Conservation (phyloP, 1,140 invertebrate species). For the Eriosoma lanigerum region DNA sequence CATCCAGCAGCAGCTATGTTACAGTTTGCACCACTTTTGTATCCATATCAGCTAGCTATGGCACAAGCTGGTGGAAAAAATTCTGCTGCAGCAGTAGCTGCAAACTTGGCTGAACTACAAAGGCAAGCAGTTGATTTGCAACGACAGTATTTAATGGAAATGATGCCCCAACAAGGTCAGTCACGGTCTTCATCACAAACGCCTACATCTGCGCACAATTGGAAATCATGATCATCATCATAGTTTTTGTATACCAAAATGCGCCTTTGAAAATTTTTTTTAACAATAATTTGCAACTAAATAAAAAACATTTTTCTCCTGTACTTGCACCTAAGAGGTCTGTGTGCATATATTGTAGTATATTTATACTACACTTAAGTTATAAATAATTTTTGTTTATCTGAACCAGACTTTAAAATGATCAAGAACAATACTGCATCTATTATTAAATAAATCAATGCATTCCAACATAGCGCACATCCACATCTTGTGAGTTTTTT, state of each 20-base stretch:
- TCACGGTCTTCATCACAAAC: constrained; percentile 47
- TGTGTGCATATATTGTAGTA: constrained; percentile 9
- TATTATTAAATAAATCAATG: not conserved
- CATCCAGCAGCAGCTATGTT: constrained; percentile 72
- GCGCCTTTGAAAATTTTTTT: not conserved
- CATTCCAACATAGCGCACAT: constrained; percentile 16
- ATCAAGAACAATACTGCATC: not conserved
- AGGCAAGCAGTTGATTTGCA: constrained; percentile 83
- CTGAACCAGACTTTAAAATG: not conserved
- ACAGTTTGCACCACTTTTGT: constrained; percentile 80
- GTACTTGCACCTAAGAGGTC: not conserved
- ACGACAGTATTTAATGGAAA: constrained; percentile 92
- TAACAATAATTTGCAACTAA: not conserved
- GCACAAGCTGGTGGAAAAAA: constrained; percentile 64
- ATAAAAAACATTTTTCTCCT: not conserved
- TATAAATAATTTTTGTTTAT: not conserved
- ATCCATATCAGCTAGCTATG: constrained; percentile 84
- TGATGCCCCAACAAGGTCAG: constrained; percentile 71
- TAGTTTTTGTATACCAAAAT: not conserved
- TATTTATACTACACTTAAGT: not conserved
- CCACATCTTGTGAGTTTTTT: not conserved
- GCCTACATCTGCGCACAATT: constrained; percentile 43
- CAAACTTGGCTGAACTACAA: constrained; percentile 73
- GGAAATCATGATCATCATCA: constrained; percentile 46
- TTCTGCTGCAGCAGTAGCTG: constrained; percentile 59